These are phyloP conservation scores for Allygus modestus DNA, from an alignment of 2,888 invertebrate genomes.

Conservation along the genomic window DNA sequence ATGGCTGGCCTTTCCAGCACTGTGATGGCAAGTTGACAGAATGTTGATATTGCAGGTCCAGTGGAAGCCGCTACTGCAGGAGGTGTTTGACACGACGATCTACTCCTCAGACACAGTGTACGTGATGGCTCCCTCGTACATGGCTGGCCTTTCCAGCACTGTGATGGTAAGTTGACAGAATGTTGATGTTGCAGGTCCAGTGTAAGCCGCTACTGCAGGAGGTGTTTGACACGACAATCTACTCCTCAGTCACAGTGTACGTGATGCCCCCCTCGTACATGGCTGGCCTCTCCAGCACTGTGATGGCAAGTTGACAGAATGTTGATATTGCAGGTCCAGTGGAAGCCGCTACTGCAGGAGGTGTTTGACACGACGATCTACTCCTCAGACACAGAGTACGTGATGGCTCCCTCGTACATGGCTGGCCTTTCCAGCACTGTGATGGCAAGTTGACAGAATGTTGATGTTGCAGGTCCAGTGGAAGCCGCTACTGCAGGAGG, in stretches of 20 bases:
- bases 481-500: constrained; percentile 70
- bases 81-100: constrained; percentile 70
- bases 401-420: constrained; percentile 74
- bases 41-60: constrained; percentile 69
- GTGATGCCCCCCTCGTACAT: constrained; percentile 74
- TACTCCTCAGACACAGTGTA: constrained; percentile 72
- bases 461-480: constrained; percentile 68
- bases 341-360: constrained; percentile 71
- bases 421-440: constrained; percentile 72
- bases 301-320: too few relatives aligned
- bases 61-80: constrained; percentile 71
- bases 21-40: too few relatives aligned
- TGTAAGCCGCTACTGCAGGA: constrained; percentile 71
- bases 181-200: constrained; percentile 68
- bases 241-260: constrained; percentile 72
- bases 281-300: constrained; percentile 72
- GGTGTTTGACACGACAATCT: constrained; percentile 70
- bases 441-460: constrained; percentile 67
- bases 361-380: constrained; percentile 70
- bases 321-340: constrained; percentile 69
- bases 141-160: constrained; percentile 73
- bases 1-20: constrained; percentile 73
- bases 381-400: constrained; percentile 72
- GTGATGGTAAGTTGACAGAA: too few relatives aligned
- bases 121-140: constrained; percentile 74